phyloP scores from a whole-genome alignment of 2,888 invertebrate genomes.

The Lacanobia wlatinum region DNA sequence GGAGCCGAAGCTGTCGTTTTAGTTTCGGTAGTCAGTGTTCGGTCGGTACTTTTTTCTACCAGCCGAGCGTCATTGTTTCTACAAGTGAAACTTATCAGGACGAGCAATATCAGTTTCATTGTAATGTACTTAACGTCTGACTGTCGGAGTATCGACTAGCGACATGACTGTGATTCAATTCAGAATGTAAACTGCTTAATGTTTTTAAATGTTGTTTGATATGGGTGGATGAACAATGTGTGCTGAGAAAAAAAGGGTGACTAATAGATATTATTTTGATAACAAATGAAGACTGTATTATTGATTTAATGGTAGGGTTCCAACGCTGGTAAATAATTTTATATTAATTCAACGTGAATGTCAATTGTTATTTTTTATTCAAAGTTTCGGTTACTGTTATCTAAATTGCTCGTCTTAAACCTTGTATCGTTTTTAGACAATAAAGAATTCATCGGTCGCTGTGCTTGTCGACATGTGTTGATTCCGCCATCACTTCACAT shows the following conservation, averaged over 20 bases:
- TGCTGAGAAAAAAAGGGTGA: constrained; percentile 68
- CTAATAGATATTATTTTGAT: constrained; percentile 68
- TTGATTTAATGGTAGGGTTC: constrained; percentile 55
- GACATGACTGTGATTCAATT: constrained; percentile 69
- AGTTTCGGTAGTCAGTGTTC: constrained; percentile 64
- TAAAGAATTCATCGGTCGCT: not conserved
- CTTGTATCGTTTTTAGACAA: not conserved
- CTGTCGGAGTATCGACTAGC: constrained; percentile 73
- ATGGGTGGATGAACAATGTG: constrained; percentile 73
- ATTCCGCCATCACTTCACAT: constrained; percentile 4
- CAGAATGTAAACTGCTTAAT: constrained; percentile 79
- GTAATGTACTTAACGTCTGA: constrained; percentile 66
- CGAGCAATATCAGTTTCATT: constrained; percentile 72
- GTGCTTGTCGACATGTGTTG: not conserved
- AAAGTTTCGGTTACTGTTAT: not conserved
- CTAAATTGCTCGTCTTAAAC: not conserved
- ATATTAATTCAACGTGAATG: constrained; percentile 1
- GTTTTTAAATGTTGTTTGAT: constrained; percentile 78
- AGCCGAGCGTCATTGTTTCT: constrained; percentile 69
- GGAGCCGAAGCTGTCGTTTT: constrained; percentile 66
- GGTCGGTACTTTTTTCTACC: constrained; percentile 71
- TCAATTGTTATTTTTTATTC: not conserved
- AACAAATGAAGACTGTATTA: constrained; percentile 54
- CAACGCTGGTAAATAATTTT: constrained; percentile 10
- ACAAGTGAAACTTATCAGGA: constrained; percentile 62